Evolutionary conservation across 2,888 invertebrate species (phyloP).

Genomic region (Polydrusus cervinus): DNA sequence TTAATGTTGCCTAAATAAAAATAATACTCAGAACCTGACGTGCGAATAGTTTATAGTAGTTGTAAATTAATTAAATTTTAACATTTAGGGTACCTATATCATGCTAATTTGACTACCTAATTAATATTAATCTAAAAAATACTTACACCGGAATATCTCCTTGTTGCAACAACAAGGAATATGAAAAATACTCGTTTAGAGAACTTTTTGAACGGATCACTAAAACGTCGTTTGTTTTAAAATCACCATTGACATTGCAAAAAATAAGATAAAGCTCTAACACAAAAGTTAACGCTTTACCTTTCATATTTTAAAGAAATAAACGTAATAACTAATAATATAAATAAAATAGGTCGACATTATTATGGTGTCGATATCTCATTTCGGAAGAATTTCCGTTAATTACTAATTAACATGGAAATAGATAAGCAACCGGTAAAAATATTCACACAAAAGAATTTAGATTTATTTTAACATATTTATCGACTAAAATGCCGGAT

Average conservation of each 20-base stretch:
- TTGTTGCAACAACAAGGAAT: conserved; percentile 40
- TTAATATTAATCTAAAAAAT: background rate
- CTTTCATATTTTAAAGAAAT: background rate
- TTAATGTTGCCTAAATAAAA: no score
- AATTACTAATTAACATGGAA: background rate
- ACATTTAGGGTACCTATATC: no score
- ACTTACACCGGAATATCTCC: conserved; percentile 34
- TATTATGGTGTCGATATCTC: background rate
- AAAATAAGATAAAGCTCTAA: background rate
- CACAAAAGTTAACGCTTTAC: background rate
- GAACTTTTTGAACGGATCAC: background rate
- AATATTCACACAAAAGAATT: conserved; percentile 3
- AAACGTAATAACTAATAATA: background rate
- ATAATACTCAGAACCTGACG: no score
- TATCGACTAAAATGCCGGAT: no score
- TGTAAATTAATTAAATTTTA: no score
- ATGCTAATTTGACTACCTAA: no score
- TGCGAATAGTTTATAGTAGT: no score
- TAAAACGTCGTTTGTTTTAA: conserved; percentile 17
- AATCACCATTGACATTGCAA: conserved; percentile 9
- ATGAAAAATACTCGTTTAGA: conserved; percentile 27
- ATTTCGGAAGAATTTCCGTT: background rate
- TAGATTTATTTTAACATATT: background rate
- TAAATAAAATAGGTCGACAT: background rate
- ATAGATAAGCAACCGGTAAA: background rate